Evolutionary conservation across 2,113 vertebrate genomes (phyloP).

Genomic region (Cryptomyrus ogoouensis): DNA sequence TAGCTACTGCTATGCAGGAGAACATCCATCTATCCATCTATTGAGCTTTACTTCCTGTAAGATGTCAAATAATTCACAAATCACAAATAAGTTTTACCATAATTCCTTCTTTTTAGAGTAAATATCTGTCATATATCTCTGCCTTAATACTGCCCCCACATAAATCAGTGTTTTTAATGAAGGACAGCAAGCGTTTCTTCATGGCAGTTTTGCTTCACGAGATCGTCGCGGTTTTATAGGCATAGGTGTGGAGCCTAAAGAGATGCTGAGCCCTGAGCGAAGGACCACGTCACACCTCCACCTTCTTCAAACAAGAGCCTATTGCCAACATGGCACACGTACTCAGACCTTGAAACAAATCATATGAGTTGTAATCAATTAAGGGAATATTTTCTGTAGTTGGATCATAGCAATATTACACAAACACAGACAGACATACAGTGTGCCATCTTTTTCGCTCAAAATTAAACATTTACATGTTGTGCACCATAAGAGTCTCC

Average conservation of each 20-base stretch:
- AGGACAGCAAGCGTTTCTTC: neutral
- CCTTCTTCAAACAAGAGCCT: neutral
- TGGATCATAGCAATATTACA: constrained; percentile 31
- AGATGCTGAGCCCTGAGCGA: neutral
- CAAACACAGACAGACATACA: constrained; percentile 17
- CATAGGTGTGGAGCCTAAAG: neutral
- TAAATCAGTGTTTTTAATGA: neutral
- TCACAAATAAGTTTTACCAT: neutral
- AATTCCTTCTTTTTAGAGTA: neutral
- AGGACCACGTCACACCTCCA: neutral
- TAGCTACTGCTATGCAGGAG: neutral
- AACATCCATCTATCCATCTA: neutral
- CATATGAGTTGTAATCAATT: constrained; percentile 31
- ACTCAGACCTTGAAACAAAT: constrained; percentile 25
- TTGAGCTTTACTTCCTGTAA: neutral
- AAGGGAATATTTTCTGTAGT: constrained; percentile 15
- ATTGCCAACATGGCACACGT: neutral
- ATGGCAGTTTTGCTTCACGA: neutral
- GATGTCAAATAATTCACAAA: neutral
- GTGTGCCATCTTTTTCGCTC: neutral
- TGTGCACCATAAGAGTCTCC: constrained; percentile 28
- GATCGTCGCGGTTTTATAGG: neutral
- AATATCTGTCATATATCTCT: neutral
- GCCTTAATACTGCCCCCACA: neutral
- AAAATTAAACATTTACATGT: constrained; percentile 43